Conservation (phyloP, 1,140 invertebrate genomes). For the Physella acuta region DNA sequence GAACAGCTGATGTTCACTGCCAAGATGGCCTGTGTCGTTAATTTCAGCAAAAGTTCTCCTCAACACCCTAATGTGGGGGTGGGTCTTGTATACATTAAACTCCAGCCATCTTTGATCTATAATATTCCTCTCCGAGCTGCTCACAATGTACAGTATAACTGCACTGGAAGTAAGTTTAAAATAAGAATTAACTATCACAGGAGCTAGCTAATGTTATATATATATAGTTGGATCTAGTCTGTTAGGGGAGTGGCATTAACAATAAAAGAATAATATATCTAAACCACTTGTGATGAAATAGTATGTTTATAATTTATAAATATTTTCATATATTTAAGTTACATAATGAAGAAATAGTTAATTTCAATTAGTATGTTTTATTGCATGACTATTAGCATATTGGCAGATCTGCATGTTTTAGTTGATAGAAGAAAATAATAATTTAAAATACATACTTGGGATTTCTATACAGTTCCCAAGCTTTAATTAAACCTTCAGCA, state of each 20-base stretch:
- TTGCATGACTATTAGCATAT: no score
- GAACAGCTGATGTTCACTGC: constrained; percentile 30
- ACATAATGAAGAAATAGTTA: no score
- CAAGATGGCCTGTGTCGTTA: constrained; percentile 21
- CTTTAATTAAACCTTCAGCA: constrained; percentile 38
- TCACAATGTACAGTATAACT: constrained; percentile 38
- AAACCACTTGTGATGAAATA: no score
- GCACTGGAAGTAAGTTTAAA: constrained; percentile 32
- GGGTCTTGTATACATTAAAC: constrained; percentile 31
- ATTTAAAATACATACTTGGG: constrained; percentile 38
- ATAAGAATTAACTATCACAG: background rate
- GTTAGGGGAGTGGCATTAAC: no score
- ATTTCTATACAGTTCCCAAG: constrained; percentile 44
- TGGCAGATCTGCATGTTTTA: no score
- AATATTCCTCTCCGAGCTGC: constrained; percentile 33
- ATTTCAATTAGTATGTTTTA: no score
- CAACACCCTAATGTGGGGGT: constrained; percentile 32
- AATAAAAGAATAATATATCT: no score
- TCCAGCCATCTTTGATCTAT: constrained; percentile 44
- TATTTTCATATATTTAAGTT: no score
- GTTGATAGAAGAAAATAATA: no score
- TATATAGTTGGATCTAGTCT: no score
- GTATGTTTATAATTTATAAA: no score
- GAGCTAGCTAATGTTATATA: no score
- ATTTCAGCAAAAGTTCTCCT: constrained; percentile 35